Evolutionary conservation across 2,113 vertebrate species (phyloP).

Genomic region (Falco punctatus): DNA sequence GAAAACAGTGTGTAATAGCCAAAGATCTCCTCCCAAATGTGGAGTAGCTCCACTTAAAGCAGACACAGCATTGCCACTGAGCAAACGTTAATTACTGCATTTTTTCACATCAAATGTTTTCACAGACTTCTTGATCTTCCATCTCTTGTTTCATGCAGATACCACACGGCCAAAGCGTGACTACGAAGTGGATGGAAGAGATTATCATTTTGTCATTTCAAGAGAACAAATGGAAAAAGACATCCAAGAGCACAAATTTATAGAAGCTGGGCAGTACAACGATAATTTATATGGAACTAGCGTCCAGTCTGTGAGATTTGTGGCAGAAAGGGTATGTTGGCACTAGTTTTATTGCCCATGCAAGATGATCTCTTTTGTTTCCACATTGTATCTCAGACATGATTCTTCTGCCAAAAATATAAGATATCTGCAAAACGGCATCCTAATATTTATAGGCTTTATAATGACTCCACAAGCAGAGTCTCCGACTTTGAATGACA

Average conservation of each 20-base stretch:
- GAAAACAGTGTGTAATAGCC: not conserved
- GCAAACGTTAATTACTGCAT: not conserved
- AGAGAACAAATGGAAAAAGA: conserved; percentile 98
- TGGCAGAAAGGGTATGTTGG: conserved; percentile 91
- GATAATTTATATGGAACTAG: conserved; percentile 98
- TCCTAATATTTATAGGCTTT: not conserved
- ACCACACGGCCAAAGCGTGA: conserved; percentile 93
- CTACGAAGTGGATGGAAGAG: conserved; percentile 93
- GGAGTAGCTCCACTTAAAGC: not conserved
- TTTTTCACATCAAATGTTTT: not conserved
- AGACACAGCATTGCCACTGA: not conserved
- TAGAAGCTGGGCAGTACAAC: conserved; percentile 98
- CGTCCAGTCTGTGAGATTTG: conserved; percentile 95
- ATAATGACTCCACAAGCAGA: not conserved
- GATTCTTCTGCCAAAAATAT: not conserved
- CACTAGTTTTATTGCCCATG: not conserved
- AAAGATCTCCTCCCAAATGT: not conserved
- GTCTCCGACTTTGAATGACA: not conserved
- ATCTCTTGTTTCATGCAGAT: conserved; percentile 75
- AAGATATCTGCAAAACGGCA: not conserved
- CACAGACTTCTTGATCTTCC: not conserved
- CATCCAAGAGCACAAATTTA: conserved; percentile 99
- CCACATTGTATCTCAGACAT: not conserved
- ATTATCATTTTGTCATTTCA: conserved; percentile 96
- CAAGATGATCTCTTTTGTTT: not conserved